phyloP scores from a whole-genome alignment of 2,113 vertebrate genomes.

The Burhinus bistriatus region DNA sequence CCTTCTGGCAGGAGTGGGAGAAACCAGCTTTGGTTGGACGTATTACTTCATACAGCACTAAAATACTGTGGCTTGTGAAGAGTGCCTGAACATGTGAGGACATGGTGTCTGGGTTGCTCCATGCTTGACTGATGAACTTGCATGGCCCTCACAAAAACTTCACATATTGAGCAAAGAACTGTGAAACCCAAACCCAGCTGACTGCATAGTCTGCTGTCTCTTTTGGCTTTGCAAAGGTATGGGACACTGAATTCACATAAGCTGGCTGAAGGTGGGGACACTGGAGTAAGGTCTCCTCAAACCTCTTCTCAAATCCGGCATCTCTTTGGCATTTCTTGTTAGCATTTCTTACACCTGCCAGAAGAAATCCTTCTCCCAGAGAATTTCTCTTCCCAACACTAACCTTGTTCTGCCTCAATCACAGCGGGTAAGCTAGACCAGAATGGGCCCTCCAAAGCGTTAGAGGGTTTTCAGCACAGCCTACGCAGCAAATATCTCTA shows the following conservation, averaged over 20 bases:
- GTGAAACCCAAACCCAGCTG: neutral
- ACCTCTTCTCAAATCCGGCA: neutral
- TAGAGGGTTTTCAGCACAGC: neutral
- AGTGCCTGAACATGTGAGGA: neutral
- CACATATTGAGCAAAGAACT: neutral
- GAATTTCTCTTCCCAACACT: neutral
- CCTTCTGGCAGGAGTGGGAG: neutral
- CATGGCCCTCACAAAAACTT: neutral
- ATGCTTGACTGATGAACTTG: conserved; percentile 9
- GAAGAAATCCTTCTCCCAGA: neutral
- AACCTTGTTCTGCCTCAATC: neutral
- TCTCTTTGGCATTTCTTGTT: neutral
- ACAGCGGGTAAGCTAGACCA: neutral
- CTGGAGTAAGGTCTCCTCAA: neutral
- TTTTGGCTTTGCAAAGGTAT: neutral
- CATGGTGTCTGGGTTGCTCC: neutral
- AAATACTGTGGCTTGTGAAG: neutral
- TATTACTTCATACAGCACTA: neutral
- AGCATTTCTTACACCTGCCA: neutral
- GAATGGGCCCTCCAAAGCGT: neutral
- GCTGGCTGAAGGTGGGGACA: neutral
- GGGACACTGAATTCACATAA: neutral
- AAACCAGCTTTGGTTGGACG: neutral
- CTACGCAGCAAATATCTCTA: neutral
- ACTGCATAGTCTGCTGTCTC: neutral